Conservation (phyloP, 2,797 vertebrate genomes). For the Cetoscarus ocellatus region DNA sequence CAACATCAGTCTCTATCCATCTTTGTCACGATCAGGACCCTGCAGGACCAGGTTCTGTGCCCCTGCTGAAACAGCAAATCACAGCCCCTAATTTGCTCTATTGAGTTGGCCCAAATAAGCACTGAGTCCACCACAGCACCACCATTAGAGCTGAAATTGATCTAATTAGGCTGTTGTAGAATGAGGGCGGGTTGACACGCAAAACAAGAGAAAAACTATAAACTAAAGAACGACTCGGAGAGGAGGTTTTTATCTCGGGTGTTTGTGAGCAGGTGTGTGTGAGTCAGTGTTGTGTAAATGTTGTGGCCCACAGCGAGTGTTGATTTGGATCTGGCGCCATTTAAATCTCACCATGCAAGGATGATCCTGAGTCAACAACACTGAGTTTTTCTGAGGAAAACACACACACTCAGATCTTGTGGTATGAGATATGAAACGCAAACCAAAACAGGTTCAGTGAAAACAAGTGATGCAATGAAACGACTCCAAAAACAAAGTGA, state of each 20-base stretch:
- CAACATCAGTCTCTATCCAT: conserved; percentile 5
- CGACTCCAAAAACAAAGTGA: not conserved
- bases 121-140: conserved; percentile 49
- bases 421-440: not conserved
- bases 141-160: conserved; percentile 42
- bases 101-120: conserved; percentile 45
- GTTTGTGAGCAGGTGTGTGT: conserved; percentile 2
- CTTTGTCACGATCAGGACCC: conserved; percentile 28
- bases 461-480: not conserved
- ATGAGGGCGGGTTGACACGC: conserved; percentile 1
- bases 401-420: not conserved
- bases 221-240: not conserved
- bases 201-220: not conserved
- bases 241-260: conserved; percentile 21
- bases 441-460: not conserved
- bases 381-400: not conserved
- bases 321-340: conserved; percentile 10
- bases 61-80: conserved; percentile 27
- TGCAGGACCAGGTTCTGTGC: conserved; percentile 29
- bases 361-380: conserved; percentile 23
- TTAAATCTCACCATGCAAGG: not conserved
- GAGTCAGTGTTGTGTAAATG: conserved; percentile 31
- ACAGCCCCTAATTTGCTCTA: conserved; percentile 44
- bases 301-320: conserved; percentile 13
- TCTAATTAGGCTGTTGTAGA: conserved; percentile 40